These are phyloP conservation scores for Enteromius fasciolatus DNA, from an alignment of 2,797 vertebrate genomes.

Conservation along the genomic window DNA sequence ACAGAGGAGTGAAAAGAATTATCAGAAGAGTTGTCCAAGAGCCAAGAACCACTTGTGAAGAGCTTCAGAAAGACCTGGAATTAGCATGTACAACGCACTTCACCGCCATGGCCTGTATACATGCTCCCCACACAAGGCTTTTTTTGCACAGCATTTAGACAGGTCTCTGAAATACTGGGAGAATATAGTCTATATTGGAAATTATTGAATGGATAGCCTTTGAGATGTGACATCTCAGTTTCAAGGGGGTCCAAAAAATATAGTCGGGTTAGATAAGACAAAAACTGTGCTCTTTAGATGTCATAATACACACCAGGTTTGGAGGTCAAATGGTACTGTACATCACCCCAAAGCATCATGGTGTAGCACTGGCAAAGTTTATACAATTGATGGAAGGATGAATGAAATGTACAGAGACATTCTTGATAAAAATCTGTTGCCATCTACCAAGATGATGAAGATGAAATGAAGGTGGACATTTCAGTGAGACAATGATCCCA, in stretches of 20 bases:
- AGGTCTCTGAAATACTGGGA: neutral
- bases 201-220: too few species aligned
- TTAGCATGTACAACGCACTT: neutral
- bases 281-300: neutral
- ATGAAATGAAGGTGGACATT: neutral
- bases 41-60: too few species aligned
- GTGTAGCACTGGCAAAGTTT: too few species aligned
- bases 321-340: neutral
- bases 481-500: neutral
- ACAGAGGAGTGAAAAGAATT: too few species aligned
- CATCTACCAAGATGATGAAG: neutral
- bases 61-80: too few species aligned
- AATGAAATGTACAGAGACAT: neutral
- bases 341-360: neutral
- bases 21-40: too few species aligned
- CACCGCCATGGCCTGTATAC: neutral
- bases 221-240: too few species aligned
- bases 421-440: neutral
- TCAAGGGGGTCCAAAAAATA: too few species aligned
- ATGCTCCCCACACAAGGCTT: neutral
- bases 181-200: neutral
- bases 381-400: too few species aligned
- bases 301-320: constrained; percentile 15
- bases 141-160: neutral
- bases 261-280: neutral